phyloP scores from a whole-genome alignment of 2,797 vertebrate genomes.

The Micropoecilia bifurca region DNA sequence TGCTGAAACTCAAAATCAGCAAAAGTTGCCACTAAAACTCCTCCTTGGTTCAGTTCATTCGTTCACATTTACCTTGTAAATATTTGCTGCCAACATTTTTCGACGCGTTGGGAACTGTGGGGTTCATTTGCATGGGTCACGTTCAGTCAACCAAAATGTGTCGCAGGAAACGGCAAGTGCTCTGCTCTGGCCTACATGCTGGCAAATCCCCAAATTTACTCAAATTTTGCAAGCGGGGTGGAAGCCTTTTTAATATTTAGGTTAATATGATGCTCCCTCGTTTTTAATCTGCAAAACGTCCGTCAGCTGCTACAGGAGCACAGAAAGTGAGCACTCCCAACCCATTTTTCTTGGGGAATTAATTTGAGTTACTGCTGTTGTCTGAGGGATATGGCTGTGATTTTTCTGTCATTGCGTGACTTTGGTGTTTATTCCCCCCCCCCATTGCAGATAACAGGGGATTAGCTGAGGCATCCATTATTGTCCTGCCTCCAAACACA shows the following conservation, averaged over 20 bases:
- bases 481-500: conserved; percentile 31
- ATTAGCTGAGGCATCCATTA: conserved; percentile 53
- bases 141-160: background rate
- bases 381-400: background rate
- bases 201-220: conserved; percentile 16
- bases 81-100: background rate
- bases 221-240: background rate
- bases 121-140: background rate
- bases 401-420: conserved; percentile 27
- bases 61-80: background rate
- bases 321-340: background rate
- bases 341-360: background rate
- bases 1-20: background rate
- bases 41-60: background rate
- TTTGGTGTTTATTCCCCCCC: conserved; percentile 20
- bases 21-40: background rate
- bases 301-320: background rate
- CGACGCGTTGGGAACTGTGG: background rate
- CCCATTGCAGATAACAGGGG: conserved; percentile 30
- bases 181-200: background rate
- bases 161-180: background rate
- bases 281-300: conserved; percentile 54
- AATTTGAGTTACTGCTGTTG: background rate
- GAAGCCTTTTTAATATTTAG: conserved; percentile 40
- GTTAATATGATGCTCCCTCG: conserved; percentile 43